A percentile compares a stretch with the other conserved stretches of the same genome.
Evolutionary conservation across 2,113 vertebrate species (phyloP).

Genomic region (Dendrocopos noguchii): DNA sequence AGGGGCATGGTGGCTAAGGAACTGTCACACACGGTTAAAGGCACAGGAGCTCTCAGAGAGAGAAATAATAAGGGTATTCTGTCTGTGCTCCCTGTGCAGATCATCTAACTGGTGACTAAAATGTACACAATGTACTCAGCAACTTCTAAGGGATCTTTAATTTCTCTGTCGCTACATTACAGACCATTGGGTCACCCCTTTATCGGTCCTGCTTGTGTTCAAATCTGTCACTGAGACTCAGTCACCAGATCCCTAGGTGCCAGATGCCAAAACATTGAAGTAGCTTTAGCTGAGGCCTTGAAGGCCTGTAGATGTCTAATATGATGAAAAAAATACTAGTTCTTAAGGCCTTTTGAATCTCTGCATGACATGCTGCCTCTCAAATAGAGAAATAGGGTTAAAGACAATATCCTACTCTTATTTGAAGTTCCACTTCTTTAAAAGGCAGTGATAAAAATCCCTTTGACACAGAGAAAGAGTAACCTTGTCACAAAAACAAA

Average conservation of each 20-base stretch:
- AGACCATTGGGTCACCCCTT: background rate
- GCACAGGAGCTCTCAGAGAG: background rate
- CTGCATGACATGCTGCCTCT: background rate
- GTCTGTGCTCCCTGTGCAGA: background rate
- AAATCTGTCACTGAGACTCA: background rate
- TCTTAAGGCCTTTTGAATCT: background rate
- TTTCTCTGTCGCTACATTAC: background rate
- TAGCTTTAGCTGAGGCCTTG: background rate
- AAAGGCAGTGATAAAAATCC: background rate
- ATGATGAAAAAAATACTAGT: background rate
- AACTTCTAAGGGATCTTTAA: background rate
- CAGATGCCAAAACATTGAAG: background rate
- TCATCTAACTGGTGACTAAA: background rate
- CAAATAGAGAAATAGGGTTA: background rate
- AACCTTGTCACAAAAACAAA: background rate
- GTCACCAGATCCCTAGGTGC: background rate
- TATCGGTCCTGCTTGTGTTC: background rate
- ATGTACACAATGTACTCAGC: background rate
- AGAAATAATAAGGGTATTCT: slow-evolving; percentile 2
- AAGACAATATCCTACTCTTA: background rate
- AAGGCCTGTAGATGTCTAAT: background rate
- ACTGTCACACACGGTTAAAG: slow-evolving; percentile 20
- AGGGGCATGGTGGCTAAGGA: background rate
- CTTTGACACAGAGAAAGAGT: background rate
- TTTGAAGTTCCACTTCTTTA: background rate